These are phyloP conservation scores for Petromus typicus DNA, from an alignment of 2,113 vertebrate genomes.

Conservation along the genomic window DNA sequence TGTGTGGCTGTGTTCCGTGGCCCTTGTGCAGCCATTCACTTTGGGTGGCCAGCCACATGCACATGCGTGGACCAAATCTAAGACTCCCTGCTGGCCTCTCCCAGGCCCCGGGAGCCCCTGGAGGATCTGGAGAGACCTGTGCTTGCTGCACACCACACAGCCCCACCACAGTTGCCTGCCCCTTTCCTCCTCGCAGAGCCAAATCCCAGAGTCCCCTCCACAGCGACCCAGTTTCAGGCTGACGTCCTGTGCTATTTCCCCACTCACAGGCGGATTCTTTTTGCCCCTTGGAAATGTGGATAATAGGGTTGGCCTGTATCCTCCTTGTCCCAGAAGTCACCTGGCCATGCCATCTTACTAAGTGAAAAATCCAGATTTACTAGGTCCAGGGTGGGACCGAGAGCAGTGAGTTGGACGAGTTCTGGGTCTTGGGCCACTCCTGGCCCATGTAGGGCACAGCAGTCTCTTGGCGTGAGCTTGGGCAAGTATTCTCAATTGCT, in stretches of 20 bases:
- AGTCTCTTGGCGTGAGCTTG: background rate
- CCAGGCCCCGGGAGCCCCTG: background rate
- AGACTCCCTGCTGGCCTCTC: background rate
- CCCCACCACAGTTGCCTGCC: background rate
- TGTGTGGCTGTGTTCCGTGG: background rate
- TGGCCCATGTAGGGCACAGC: too few relatives aligned
- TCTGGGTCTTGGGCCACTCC: background rate
- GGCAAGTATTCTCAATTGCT: background rate
- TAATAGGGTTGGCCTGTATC: slow-evolving; percentile 22
- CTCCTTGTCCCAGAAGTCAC: slow-evolving; percentile 15
- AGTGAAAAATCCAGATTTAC: background rate
- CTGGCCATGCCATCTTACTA: slow-evolving; percentile 10
- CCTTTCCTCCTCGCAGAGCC: slow-evolving; percentile 13
- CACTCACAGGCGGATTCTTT: slow-evolving; percentile 16
- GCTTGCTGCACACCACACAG: accelerated
- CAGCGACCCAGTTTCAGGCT: slow-evolving; percentile 71
- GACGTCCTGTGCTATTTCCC: slow-evolving; percentile 71
- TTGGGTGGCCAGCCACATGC: accelerated
- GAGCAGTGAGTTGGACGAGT: background rate
- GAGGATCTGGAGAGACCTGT: accelerated
- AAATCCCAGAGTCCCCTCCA: slow-evolving; percentile 67
- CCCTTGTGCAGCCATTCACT: background rate
- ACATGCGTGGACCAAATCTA: accelerated
- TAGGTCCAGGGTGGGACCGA: background rate
- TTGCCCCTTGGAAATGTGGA: slow-evolving; percentile 65